phyloP scores from a whole-genome alignment of 2,797 vertebrate genomes.

The Allobates femoralis region DNA sequence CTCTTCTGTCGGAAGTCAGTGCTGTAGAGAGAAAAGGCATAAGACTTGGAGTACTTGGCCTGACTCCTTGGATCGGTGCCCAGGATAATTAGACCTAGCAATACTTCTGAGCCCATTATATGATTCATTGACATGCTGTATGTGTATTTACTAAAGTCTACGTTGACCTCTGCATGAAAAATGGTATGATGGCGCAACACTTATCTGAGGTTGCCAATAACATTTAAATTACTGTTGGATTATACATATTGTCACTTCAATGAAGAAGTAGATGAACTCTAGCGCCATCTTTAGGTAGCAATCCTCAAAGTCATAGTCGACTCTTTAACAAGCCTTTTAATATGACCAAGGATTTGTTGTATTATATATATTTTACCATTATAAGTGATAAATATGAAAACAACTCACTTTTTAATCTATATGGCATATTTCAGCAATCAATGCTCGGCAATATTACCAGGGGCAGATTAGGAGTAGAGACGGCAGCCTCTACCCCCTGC shows the following conservation, averaged over 20 bases:
- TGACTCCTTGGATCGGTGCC: constrained; percentile 5
- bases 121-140: background rate
- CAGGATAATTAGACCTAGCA: background rate
- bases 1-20: constrained; percentile 9
- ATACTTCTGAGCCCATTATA: background rate
- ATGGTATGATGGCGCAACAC: background rate
- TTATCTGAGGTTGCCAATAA: background rate
- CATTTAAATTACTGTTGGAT: background rate
- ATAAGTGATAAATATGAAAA: background rate
- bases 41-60: background rate
- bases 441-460: no score
- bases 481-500: no score
- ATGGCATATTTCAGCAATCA: background rate
- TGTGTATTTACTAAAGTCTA: background rate
- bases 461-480: no score
- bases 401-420: background rate
- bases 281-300: no score
- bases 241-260: no score
- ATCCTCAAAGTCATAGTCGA: no score
- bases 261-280: no score
- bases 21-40: constrained; percentile 5
- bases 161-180: background rate
- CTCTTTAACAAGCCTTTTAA: no score
- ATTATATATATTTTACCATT: no score
- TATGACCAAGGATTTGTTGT: no score